Percentiles rank a stretch among this genome's conserved stretches.
Conservation (phyloP, 2,113 vertebrate species). For the Microcebus tavaratra region DNA sequence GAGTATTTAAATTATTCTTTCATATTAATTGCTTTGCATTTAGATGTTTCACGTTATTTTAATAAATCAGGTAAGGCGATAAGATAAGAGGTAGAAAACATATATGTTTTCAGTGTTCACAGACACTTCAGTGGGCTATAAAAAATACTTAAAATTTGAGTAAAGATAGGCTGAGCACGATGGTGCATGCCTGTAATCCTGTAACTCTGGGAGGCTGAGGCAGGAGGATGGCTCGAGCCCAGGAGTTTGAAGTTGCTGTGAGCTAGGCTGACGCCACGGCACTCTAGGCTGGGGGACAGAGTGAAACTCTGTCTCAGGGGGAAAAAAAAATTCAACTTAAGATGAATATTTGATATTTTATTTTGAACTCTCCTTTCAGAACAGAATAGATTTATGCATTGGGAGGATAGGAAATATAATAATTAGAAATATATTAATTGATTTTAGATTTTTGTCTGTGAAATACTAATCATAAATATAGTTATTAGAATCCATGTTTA, state of each 20-base stretch:
- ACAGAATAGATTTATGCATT: conserved; percentile 80
- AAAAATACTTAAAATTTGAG: conserved; percentile 82
- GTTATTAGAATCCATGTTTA: conserved; percentile 46
- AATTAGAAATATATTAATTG: conserved; percentile 79
- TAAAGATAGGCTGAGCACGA: conserved; percentile 53
- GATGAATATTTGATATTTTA: conserved; percentile 78
- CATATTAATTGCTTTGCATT: conserved; percentile 87
- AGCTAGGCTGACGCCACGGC: too few species aligned
- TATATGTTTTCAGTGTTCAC: conserved; percentile 74
- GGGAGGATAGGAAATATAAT: conserved; percentile 75
- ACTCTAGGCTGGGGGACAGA: too few species aligned
- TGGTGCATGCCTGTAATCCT: neutral
- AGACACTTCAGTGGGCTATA: conserved; percentile 79
- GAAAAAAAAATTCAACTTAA: conserved; percentile 13
- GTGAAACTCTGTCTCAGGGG: too few species aligned
- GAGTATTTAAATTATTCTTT: conserved; percentile 79
- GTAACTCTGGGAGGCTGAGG: too few species aligned
- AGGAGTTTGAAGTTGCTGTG: too few species aligned
- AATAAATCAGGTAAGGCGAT: conserved; percentile 83
- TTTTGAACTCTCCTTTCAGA: conserved; percentile 77
- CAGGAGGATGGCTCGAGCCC: too few species aligned
- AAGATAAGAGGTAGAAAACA: conserved; percentile 83
- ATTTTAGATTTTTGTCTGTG: conserved; percentile 83
- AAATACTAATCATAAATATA: conserved; percentile 81
- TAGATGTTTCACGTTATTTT: conserved; percentile 82